These are phyloP conservation scores for Ancistrus triradiatus DNA, from an alignment of 2,113 vertebrate species.

Conservation along the genomic window DNA sequence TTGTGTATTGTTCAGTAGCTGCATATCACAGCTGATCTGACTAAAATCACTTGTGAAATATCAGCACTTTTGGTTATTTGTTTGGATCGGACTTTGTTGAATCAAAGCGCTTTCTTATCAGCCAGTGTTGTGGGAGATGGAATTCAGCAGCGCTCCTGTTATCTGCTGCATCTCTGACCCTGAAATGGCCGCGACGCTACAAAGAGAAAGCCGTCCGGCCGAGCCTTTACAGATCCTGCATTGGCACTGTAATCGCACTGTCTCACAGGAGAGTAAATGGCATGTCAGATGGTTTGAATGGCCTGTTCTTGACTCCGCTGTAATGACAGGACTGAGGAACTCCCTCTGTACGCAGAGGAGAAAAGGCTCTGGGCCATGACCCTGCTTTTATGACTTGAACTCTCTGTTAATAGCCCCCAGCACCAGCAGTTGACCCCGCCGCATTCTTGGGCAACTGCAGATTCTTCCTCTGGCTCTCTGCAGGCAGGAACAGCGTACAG, in stretches of 20 bases:
- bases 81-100: too few species aligned
- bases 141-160: background rate
- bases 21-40: too few species aligned
- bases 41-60: too few species aligned
- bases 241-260: slow-evolving; percentile 39
- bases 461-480: background rate
- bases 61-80: too few species aligned
- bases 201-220: slow-evolving; percentile 7
- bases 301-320: slow-evolving; percentile 47
- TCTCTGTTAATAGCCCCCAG: slow-evolving; percentile 42
- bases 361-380: slow-evolving; percentile 45
- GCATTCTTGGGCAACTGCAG: slow-evolving; percentile 29
- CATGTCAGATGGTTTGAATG: slow-evolving; percentile 43
- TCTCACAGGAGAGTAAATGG: slow-evolving; percentile 36
- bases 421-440: slow-evolving; percentile 31
- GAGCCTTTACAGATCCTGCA: slow-evolving; percentile 22
- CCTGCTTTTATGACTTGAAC: slow-evolving; percentile 49
- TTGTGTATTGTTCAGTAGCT: too few species aligned
- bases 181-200: background rate
- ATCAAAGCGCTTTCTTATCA: background rate
- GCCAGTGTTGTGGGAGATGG: background rate
- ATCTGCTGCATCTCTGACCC: slow-evolving; percentile 16
- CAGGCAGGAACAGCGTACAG: too few species aligned
- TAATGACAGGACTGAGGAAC: slow-evolving; percentile 36
- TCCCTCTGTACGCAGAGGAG: slow-evolving; percentile 38